These are phyloP conservation scores for Lithobates sylvaticus DNA, from an alignment of 2,797 vertebrate genomes.

Conservation along the genomic window DNA sequence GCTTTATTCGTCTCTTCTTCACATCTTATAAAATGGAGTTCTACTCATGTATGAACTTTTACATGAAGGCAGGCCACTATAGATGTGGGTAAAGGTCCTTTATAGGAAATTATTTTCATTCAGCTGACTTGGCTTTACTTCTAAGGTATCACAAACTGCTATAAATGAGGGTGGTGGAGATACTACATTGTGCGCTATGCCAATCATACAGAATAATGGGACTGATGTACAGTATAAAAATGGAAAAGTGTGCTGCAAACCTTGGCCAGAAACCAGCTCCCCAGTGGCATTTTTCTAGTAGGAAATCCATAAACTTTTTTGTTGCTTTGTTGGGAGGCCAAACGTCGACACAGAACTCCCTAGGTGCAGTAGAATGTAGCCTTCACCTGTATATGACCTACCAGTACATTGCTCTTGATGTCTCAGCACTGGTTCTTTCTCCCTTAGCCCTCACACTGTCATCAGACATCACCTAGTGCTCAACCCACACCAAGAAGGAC, in stretches of 20 bases:
- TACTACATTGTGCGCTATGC: background rate
- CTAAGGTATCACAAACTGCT: background rate
- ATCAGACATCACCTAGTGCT: too few relatives aligned
- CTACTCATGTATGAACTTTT: background rate
- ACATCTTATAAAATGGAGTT: background rate
- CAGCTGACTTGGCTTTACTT: background rate
- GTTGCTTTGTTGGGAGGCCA: background rate
- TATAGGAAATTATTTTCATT: background rate
- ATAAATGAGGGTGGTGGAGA: background rate
- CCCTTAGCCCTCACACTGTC: too few relatives aligned
- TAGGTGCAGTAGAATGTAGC: too few relatives aligned
- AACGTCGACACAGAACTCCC: too few relatives aligned
- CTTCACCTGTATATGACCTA: too few relatives aligned
- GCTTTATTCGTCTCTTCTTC: background rate
- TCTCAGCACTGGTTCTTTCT: too few relatives aligned
- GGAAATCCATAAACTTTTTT: background rate
- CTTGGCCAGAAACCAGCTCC: background rate
- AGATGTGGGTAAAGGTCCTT: background rate
- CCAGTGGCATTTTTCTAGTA: background rate
- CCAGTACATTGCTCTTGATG: too few relatives aligned
- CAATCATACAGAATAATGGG: background rate
- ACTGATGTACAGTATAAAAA: background rate
- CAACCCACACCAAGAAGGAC: too few relatives aligned
- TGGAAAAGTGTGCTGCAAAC: background rate
- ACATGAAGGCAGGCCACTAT: background rate